Evolutionary conservation across 1,140 invertebrate species (phyloP).

Genomic region (Pissodes strobi): DNA sequence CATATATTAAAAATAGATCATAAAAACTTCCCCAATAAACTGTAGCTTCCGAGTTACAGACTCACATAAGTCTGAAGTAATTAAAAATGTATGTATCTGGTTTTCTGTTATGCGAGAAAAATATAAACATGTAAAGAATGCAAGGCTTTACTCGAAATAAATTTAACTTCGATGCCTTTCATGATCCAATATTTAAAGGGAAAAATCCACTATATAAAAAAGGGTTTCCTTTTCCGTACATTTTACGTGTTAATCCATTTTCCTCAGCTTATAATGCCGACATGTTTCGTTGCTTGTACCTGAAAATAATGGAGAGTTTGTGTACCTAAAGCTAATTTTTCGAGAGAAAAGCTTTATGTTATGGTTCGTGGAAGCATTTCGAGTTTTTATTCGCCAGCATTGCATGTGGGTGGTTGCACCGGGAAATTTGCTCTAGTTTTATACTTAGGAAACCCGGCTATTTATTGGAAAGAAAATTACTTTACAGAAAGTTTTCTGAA

Average conservation of each 20-base stretch:
- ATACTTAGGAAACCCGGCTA: conserved; percentile 9
- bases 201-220: too few relatives aligned
- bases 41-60: too few relatives aligned
- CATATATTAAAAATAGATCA: too few relatives aligned
- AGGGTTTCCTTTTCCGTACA: too few relatives aligned
- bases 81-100: too few relatives aligned
- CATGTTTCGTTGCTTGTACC: conserved; percentile 1
- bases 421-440: conserved; percentile 15
- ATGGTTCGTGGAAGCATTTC: conserved; percentile 18
- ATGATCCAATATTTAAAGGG: too few relatives aligned
- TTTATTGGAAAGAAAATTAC: conserved; percentile 22
- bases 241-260: conserved; percentile 8
- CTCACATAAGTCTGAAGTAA: too few relatives aligned
- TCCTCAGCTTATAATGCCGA: conserved; percentile 1
- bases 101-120: too few relatives aligned
- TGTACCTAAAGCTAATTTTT: conserved; percentile 17
- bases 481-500: conserved; percentile 9
- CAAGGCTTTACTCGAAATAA: too few relatives aligned
- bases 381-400: not conserved
- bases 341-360: not conserved
- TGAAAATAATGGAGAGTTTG: conserved; percentile 6
- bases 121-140: too few relatives aligned
- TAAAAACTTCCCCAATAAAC: too few relatives aligned
- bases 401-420: conserved; percentile 8
- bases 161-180: too few relatives aligned